Evolutionary conservation across 2,113 vertebrate genomes (phyloP).

Genomic region (Hymenochirus boettgeri): DNA sequence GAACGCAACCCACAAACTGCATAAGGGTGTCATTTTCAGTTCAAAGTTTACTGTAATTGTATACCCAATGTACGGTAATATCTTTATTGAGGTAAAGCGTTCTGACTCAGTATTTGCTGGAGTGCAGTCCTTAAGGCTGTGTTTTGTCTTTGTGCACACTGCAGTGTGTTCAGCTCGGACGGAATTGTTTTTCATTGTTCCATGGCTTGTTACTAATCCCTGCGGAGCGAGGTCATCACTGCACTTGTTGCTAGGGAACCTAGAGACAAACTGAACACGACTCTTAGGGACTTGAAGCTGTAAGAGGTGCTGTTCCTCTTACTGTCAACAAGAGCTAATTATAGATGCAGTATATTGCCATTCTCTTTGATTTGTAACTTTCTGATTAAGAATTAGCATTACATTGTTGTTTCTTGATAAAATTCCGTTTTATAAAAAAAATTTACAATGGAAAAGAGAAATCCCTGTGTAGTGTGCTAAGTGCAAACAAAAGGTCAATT

Average conservation of each 20-base stretch:
- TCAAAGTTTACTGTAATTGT: no score
- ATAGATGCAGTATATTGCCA: neutral
- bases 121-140: neutral
- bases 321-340: neutral
- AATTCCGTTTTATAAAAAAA: no score
- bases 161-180: slow-evolving; percentile 43
- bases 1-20: no score
- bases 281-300: neutral
- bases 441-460: no score
- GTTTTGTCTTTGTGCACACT: neutral
- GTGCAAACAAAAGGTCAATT: no score
- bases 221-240: slow-evolving; percentile 9
- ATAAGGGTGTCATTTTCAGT: no score
- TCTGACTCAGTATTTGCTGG: neutral
- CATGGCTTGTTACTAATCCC: slow-evolving; percentile 16
- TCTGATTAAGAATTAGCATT: neutral
- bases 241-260: slow-evolving; percentile 32
- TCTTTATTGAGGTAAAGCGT: neutral
- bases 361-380: neutral
- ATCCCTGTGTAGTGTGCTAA: no score
- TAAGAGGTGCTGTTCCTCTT: no score
- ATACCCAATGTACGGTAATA: no score
- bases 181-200: slow-evolving; percentile 8
- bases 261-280: slow-evolving; percentile 11
- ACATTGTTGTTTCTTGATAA: neutral